These are phyloP conservation scores for Papilio dardanus DNA, from an alignment of 1,140 invertebrate species.

Conservation along the genomic window DNA sequence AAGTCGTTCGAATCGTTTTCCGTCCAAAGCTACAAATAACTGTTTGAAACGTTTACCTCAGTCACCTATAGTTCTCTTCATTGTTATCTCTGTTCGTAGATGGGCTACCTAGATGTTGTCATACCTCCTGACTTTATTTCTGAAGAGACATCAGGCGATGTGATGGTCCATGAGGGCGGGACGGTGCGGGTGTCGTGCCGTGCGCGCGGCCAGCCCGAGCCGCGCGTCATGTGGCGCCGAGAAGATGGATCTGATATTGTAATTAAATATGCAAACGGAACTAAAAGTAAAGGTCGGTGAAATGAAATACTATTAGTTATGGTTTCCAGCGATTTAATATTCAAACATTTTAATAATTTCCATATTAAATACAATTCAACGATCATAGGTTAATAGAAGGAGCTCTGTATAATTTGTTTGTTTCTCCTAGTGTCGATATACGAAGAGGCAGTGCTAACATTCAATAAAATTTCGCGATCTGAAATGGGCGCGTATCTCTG, in stretches of 20 bases:
- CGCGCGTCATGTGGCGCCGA: conserved; percentile 91
- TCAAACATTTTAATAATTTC: not conserved
- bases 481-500: conserved; percentile 95
- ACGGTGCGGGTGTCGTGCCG: conserved; percentile 85
- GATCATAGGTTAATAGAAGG: no score
- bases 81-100: conserved; percentile 81
- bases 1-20: not conserved
- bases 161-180: conserved; percentile 91
- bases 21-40: no score
- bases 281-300: conserved; percentile 84
- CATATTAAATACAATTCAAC: no score
- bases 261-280: conserved; percentile 85
- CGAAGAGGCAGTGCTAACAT: conserved; percentile 88
- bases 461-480: conserved; percentile 91
- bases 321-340: not conserved
- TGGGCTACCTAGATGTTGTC: conserved; percentile 91
- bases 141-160: conserved; percentile 91
- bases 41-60: no score
- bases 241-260: conserved; percentile 92
- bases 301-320: not conserved
- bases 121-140: conserved; percentile 92
- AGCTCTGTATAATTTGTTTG: no score
- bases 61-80: not conserved
- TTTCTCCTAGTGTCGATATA: conserved; percentile 81
- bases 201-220: conserved; percentile 92